Conservation (phyloP, 2,888 invertebrate species). For the Amitus sp. region DNA sequence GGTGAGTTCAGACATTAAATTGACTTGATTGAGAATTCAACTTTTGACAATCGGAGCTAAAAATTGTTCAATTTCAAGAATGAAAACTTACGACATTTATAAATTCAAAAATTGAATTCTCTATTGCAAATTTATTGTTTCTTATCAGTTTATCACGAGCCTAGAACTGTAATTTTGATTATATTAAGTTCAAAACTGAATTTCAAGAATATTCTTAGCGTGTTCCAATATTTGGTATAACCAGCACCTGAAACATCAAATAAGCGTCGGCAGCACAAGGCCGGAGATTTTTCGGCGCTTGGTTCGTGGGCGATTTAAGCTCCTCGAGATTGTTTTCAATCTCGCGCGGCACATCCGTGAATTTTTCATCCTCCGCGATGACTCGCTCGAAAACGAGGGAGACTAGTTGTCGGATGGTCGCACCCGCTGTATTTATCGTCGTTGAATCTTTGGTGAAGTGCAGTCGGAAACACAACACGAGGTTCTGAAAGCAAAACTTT, state of each 20-base stretch:
- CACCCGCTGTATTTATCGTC: constrained; percentile 97
- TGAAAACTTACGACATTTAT: no score
- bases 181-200: no score
- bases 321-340: constrained; percentile 79
- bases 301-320: constrained; percentile 78
- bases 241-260: constrained; percentile 88
- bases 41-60: no score
- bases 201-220: no score
- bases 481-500: no score
- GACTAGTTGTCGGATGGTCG: constrained; percentile 95
- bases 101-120: no score
- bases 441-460: constrained; percentile 95
- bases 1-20: no score
- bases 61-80: constrained; percentile 20
- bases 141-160: no score
- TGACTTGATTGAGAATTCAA: no score
- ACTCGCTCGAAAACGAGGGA: constrained; percentile 91
- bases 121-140: no score
- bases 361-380: constrained; percentile 76
- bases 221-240: no score
- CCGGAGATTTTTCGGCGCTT: constrained; percentile 83
- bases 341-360: constrained; percentile 45
- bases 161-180: no score
- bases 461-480: constrained; percentile 96
- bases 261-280: constrained; percentile 95